Base-by-base conservation (phyloP, 2,888 invertebrate genomes). In the Macrosoma leucophasiata region DNA sequence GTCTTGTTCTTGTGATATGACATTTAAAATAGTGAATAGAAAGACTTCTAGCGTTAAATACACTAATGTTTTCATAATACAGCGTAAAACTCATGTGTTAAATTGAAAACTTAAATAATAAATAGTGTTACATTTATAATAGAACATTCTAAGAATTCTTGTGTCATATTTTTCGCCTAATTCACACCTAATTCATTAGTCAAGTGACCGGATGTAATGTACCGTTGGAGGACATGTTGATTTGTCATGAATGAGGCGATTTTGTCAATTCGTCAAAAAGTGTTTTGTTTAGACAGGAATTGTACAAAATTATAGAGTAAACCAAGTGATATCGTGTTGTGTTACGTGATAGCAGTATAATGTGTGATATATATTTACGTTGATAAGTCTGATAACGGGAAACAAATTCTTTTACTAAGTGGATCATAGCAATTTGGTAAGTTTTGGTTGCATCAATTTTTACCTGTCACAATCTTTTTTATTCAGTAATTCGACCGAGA, bases 201-300 rank as follows among this genome's bases (percentile, higher is more conserved):
- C 28, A 37, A 23, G 57, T 69, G 72, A 76, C 73, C 78, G 77
- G 75, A 77, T 63, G 60, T 68, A 51, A 77, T 63, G 60, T 68
- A 51, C 62, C 62, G 66, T 72, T 61, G 73, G 76, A 68, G 51
- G 81, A 79, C 81, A 81, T 82, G 77, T 82, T 82, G 79, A 73
- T 69, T 78, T 70, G 73, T 75, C 75, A 76, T 65, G 70, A 76
- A 62, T 62, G 61, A 63, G 63, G 70, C 65, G 65, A 66, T 62
- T 70, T 76, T 78, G 79, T 78, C 81, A 79, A 75, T 71, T 81
- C 73, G 68, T 75, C 72, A 67, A 69, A 69, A 71, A 75, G 64
- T 74, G 69, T 78, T 73, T 75, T 78, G 74, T 76, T 72, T 75
- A 71, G 66, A 66, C 61, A 54, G 56, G 55, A 64, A 60, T 66